phyloP scores from a whole-genome alignment of 2,113 vertebrate species.

The Trogon surrucura region DNA sequence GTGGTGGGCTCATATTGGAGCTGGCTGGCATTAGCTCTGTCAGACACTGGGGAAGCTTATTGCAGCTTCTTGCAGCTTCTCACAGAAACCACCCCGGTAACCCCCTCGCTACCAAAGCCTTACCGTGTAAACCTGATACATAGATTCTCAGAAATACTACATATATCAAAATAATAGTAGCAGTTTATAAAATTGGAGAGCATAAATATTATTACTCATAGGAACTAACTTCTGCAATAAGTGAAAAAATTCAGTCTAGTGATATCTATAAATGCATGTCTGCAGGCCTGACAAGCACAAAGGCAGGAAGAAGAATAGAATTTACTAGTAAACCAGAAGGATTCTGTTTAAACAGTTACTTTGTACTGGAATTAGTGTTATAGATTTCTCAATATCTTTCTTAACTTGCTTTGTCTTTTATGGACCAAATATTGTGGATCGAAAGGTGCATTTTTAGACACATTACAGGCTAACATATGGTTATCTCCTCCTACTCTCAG shows the following conservation, averaged over 20 bases:
- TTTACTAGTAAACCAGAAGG: not conserved
- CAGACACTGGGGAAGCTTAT: not conserved
- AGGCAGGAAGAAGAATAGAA: not conserved
- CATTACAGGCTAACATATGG: not conserved
- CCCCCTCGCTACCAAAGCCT: not conserved
- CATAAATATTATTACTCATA: not conserved
- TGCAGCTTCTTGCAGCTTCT: not conserved
- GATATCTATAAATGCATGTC: not conserved
- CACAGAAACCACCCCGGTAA: not conserved
- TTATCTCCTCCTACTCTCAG: not conserved
- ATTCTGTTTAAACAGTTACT: not conserved
- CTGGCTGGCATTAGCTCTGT: not conserved
- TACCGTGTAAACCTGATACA: not conserved
- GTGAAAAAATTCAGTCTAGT: not conserved
- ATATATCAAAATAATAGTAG: not conserved
- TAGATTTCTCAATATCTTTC: not conserved
- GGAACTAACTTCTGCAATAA: not conserved
- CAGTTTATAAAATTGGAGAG: not conserved
- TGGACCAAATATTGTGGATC: not conserved
- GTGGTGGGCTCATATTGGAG: fast-evolving
- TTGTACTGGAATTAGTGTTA: not conserved
- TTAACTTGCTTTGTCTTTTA: not conserved
- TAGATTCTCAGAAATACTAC: not conserved
- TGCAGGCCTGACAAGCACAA: not conserved
- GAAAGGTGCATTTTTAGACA: not conserved